Base-by-base conservation (phyloP, 2,888 invertebrate genomes). In the Ceraclea dissimilis region DNA sequence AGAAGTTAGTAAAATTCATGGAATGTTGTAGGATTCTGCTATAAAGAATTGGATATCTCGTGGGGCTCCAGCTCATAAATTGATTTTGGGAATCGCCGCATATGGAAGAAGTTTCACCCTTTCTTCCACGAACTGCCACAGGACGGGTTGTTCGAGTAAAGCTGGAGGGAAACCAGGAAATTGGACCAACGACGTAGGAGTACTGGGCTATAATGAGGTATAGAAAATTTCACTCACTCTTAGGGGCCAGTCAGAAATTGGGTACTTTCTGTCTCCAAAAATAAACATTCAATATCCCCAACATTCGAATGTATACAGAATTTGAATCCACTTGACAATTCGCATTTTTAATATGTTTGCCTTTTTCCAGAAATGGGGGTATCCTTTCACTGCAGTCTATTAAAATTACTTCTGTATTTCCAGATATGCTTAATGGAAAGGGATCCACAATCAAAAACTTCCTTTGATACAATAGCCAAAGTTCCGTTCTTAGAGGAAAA, bases 131-230 rank as follows among this genome's bases (percentile, higher is more conserved):
- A 80, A 85, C 0, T 61, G 59, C 39, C 26, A 20, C n/a, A 22
- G 16, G 1, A 54, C 58, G 11, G 49, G 61, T 20, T 59, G 59
- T 33, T 72, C 80, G 0, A 72, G 79, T 1, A 70, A 64, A 13
- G 83, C 83, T 1, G 71, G 77, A 0, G 86, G 86, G 0, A 63
- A 70, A 2, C 74, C 79, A 1, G 90, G 88, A 1, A 81, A 78
- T 0, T 86, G 79, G 65, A 87, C 88, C 0, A 68, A 69, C 17
- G 78, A 80, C 51, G 67, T 69, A 13, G 90, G 90, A 2, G 72
- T 79, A 22, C 68, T 88, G 51, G 88, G 87, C n/a, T 90, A 84
- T 65, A 86, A 87, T 64, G 90, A 90, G 72, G 83, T 81, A n/a
- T n/a, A n/a, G 66, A 55, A 18, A 39, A 39, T 39, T 26, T 26